These are phyloP conservation scores for Aethes cnicana DNA, from an alignment of 2,888 invertebrate genomes.

Conservation along the genomic window DNA sequence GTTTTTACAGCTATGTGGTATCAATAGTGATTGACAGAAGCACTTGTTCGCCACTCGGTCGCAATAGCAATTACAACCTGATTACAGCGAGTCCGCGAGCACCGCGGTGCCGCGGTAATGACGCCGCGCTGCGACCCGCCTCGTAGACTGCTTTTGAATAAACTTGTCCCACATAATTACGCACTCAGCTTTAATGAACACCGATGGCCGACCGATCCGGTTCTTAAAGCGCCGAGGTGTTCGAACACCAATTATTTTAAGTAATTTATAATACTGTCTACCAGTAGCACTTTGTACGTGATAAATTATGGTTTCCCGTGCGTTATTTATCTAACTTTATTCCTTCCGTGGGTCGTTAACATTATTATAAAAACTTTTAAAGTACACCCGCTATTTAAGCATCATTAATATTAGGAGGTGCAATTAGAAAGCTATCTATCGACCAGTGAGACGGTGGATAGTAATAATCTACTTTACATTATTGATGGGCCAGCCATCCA, in stretches of 20 bases:
- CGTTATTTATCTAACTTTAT: constrained; percentile 18
- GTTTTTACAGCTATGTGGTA: constrained; percentile 43
- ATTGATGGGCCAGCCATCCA: constrained; percentile 55
- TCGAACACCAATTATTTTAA: constrained; percentile 66
- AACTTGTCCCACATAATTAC: constrained; percentile 76
- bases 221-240: constrained; percentile 62
- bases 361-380: constrained; percentile 5
- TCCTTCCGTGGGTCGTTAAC: constrained; percentile 9
- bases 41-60: constrained; percentile 52
- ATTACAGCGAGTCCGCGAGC: constrained; percentile 58
- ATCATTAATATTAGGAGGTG: constrained; percentile 34
- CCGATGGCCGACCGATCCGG: constrained; percentile 52
- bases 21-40: constrained; percentile 62
- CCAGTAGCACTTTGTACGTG: constrained; percentile 30
- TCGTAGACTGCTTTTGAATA: constrained; percentile 65
- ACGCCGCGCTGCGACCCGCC: constrained; percentile 59
- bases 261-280: constrained; percentile 34
- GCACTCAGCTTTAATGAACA: constrained; percentile 79
- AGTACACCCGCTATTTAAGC: constrained; percentile 3
- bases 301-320: constrained; percentile 23
- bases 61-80: constrained; percentile 68
- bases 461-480: constrained; percentile 52
- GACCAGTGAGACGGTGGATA: constrained; percentile 44
- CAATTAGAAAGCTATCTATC: constrained; percentile 56
- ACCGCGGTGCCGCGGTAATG: constrained; percentile 67